These are phyloP conservation scores for Capreolus pygargus DNA, from an alignment of 2,113 vertebrate genomes.

Conservation along the genomic window DNA sequence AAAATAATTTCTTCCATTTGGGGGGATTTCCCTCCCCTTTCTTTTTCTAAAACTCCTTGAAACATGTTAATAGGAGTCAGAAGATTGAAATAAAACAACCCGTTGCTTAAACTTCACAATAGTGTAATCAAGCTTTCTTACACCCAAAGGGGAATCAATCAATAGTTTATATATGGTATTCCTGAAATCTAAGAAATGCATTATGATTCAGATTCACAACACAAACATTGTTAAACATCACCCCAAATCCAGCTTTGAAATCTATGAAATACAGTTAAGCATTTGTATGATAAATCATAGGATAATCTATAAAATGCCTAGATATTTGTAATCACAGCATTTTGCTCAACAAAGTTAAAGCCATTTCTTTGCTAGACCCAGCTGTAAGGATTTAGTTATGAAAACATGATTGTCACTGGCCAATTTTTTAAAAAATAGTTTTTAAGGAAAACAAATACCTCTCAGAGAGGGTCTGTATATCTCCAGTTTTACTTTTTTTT, in stretches of 20 bases:
- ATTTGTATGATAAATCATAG: not conserved
- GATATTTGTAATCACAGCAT: not conserved
- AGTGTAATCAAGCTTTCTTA: not conserved
- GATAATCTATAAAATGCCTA: not conserved
- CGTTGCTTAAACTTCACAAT: not conserved
- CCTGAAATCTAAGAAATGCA: not conserved
- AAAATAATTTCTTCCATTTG: not conserved
- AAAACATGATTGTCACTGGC: not conserved
- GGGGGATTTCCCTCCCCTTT: accelerated
- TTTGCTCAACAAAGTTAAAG: not conserved
- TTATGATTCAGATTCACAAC: not conserved
- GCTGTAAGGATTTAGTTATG: not conserved
- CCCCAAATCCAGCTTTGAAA: not conserved
- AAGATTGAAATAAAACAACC: not conserved
- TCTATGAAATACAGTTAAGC: not conserved
- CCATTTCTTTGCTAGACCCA: not conserved
- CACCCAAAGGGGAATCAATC: not conserved
- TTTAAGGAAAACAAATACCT: not conserved
- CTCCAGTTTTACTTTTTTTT: not conserved
- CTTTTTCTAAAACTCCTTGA: not conserved
- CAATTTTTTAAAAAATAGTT: not conserved
- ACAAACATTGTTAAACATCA: not conserved
- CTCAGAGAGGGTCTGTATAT: not conserved
- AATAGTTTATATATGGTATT: not conserved
- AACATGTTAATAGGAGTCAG: not conserved